Conservation (phyloP, 2,888 invertebrate species). For the Zaprionus obscuricornis region DNA sequence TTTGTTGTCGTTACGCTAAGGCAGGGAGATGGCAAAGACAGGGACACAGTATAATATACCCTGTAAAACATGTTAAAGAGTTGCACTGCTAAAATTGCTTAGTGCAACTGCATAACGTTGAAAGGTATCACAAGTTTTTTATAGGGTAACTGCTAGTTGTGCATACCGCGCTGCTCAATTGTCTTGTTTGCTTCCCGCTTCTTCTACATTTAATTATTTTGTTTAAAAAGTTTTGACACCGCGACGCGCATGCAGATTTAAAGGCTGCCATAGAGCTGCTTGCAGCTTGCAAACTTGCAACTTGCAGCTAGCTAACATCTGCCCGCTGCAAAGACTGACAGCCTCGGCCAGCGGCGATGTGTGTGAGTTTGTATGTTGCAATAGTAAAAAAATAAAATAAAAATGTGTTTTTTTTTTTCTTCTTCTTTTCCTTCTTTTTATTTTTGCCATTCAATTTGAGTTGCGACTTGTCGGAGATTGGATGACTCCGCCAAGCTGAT, state of each 20-base stretch:
- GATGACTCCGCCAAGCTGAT: slow-evolving; percentile 45
- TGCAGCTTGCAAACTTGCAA: slow-evolving; percentile 8
- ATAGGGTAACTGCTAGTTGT: slow-evolving; percentile 9
- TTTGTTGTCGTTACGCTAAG: slow-evolving; percentile 55
- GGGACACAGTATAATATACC: too few relatives aligned
- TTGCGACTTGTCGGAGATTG: slow-evolving; percentile 60
- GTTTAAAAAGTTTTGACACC: slow-evolving; percentile 77
- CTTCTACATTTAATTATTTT: slow-evolving; percentile 79
- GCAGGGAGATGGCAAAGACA: background rate
- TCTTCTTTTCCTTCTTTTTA: too few relatives aligned
- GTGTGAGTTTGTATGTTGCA: slow-evolving; percentile 33
- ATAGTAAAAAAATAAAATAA: slow-evolving; percentile 45
- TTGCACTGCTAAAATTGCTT: too few relatives aligned
- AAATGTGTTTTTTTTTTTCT: slow-evolving; percentile 26
- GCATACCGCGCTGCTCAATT: background rate
- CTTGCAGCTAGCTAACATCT: slow-evolving; percentile 39
- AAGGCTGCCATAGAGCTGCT: slow-evolving; percentile 42
- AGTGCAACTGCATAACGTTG: too few relatives aligned
- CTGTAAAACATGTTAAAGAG: too few relatives aligned
- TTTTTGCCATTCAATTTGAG: slow-evolving; percentile 74
- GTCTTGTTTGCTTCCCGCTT: slow-evolving; percentile 42
- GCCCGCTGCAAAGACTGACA: slow-evolving; percentile 59
- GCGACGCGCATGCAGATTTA: slow-evolving; percentile 77
- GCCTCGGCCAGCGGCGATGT: slow-evolving; percentile 57
- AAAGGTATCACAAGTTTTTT: background rate